Percentiles rank a stretch among this genome's conserved stretches.
phyloP scores from a whole-genome alignment of 2,888 invertebrate species.

The Orthosia gothica region DNA sequence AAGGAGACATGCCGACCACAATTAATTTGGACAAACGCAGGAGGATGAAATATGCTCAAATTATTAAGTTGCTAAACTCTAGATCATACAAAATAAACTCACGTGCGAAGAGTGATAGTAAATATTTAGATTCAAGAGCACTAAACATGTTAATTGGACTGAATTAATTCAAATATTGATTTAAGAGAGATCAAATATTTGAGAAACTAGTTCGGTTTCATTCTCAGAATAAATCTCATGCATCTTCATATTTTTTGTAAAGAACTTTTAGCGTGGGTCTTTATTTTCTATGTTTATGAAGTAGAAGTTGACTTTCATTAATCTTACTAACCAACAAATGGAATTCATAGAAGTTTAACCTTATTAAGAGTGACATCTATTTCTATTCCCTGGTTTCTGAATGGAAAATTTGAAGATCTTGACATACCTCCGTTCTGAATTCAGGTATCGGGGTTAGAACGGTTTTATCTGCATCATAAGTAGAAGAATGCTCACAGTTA shows the following conservation, averaged over 20 bases:
- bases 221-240: conserved; percentile 36
- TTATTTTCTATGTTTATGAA: conserved; percentile 22
- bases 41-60: not conserved
- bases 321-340: too few species aligned
- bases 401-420: too few species aligned
- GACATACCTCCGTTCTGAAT: too few species aligned
- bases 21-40: too few species aligned
- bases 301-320: conserved; percentile 12
- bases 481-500: too few species aligned
- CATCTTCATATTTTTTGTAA: conserved; percentile 15
- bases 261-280: not conserved
- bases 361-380: too few species aligned
- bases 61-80: conserved; percentile 1
- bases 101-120: conserved; percentile 13
- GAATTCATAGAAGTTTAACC: too few species aligned
- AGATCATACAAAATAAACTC: conserved; percentile 18
- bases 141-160: conserved; percentile 38
- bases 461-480: too few species aligned
- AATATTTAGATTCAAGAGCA: conserved; percentile 47
- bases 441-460: too few species aligned
- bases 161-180: conserved; percentile 43
- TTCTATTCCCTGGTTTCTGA: too few species aligned
- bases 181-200: conserved; percentile 35
- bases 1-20: too few species aligned
- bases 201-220: conserved; percentile 43